phyloP scores from a whole-genome alignment of 2,888 invertebrate species.

The Drosophila borealis region DNA sequence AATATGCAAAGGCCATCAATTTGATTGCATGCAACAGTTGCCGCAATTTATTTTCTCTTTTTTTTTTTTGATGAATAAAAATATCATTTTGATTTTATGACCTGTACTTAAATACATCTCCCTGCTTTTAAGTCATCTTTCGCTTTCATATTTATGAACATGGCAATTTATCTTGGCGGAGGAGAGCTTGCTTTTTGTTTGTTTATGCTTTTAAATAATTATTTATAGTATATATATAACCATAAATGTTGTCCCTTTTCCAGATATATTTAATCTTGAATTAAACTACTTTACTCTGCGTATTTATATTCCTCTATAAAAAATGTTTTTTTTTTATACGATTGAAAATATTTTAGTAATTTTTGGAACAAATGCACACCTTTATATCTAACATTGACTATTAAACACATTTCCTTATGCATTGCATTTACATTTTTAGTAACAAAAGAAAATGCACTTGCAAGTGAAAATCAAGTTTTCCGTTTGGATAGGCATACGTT shows the following conservation, averaged over 20 bases:
- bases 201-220: too few species aligned
- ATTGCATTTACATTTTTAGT: background rate
- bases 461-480: background rate
- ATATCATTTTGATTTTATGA: slow-evolving; percentile 52
- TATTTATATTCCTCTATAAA: too few species aligned
- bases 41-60: slow-evolving; percentile 8
- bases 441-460: slow-evolving; percentile 3
- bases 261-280: too few species aligned
- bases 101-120: slow-evolving; percentile 19
- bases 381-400: too few species aligned
- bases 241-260: too few species aligned
- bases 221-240: too few species aligned
- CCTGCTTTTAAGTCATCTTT: slow-evolving; percentile 11
- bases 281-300: too few species aligned
- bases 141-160: slow-evolving; percentile 12
- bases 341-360: too few species aligned
- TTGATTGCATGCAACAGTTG: slow-evolving; percentile 58
- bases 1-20: slow-evolving; percentile 31
- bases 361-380: too few species aligned
- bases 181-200: too few species aligned
- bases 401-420: too few species aligned
- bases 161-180: slow-evolving; percentile 13
- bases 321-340: too few species aligned
- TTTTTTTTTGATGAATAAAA: slow-evolving; percentile 23
- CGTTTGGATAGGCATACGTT: background rate